These are phyloP conservation scores for Strix occidentalis DNA, from an alignment of 2,797 vertebrate genomes.

Conservation along the genomic window DNA sequence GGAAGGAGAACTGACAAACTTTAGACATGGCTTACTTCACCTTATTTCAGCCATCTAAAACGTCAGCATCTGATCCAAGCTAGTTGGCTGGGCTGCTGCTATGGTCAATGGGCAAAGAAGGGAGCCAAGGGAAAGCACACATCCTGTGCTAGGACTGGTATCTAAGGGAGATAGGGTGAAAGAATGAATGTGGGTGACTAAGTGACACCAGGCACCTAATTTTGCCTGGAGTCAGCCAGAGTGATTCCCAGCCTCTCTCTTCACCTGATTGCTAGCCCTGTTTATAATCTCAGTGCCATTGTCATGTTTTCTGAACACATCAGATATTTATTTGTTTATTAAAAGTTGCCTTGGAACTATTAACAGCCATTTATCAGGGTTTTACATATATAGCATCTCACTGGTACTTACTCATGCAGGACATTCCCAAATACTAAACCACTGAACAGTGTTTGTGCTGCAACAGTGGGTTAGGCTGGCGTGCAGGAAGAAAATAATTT, in stretches of 20 bases:
- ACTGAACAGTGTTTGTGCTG: not conserved
- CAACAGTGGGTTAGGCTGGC: not conserved
- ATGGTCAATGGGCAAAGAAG: not conserved
- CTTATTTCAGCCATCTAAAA: not conserved
- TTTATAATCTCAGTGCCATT: not conserved
- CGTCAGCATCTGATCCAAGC: not conserved
- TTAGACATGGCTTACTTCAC: not conserved
- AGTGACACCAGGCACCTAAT: not conserved
- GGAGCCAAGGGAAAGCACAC: not conserved
- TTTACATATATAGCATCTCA: not conserved
- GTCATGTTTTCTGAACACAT: not conserved
- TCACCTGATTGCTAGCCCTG: not conserved
- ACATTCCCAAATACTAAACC: not conserved
- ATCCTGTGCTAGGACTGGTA: fast-evolving
- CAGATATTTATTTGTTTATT: fast-evolving
- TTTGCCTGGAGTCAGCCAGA: not conserved
- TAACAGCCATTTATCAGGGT: not conserved
- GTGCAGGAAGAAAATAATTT: not conserved
- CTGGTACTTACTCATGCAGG: fast-evolving
- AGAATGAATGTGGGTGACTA: not conserved
- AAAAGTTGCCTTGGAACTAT: not conserved
- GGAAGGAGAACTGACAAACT: not conserved
- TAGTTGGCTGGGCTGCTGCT: not conserved
- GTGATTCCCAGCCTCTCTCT: not conserved
- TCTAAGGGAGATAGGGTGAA: not conserved